These are phyloP conservation scores for Propithecus deckenii DNA, from an alignment of 2,797 vertebrate species.

Conservation along the genomic window DNA sequence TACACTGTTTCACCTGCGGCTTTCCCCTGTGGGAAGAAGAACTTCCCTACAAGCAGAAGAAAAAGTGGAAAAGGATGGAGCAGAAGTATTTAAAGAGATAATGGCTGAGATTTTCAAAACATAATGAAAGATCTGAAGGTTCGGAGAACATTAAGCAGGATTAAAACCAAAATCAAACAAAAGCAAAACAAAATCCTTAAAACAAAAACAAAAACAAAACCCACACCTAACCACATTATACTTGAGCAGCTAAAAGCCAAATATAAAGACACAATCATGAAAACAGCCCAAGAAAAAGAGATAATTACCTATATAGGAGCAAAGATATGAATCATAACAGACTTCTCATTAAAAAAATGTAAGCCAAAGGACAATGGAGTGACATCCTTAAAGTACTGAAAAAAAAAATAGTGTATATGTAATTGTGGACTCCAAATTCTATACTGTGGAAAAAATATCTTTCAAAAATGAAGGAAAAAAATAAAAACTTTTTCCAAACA, in stretches of 20 bases:
- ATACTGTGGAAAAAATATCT: not conserved
- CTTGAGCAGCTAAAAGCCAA: not conserved
- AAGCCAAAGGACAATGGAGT: not conserved
- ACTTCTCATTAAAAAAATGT: not conserved
- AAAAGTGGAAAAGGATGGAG: not conserved
- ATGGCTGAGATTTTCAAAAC: not conserved
- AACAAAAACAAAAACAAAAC: not conserved
- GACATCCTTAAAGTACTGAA: not conserved
- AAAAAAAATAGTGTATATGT: not conserved
- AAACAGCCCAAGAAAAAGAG: not conserved
- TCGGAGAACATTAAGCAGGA: not conserved
- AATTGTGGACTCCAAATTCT: not conserved
- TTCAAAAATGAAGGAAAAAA: constrained; percentile 27
- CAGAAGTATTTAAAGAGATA: not conserved
- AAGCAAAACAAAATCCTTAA: constrained; percentile 18
- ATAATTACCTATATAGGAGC: not conserved
- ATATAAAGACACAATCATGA: not conserved
- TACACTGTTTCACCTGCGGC: too few species aligned
- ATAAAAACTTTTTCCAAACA: not conserved
- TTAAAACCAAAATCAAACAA: constrained; percentile 28
- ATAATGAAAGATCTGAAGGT: not conserved
- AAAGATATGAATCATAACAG: not conserved
- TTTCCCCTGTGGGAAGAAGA: not conserved
- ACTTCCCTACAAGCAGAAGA: not conserved
- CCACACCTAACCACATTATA: not conserved